A percentile compares a stretch with the other conserved stretches of the same genome.
Conservation (phyloP, 2,113 vertebrate genomes). For the Glaucomys volans region DNA sequence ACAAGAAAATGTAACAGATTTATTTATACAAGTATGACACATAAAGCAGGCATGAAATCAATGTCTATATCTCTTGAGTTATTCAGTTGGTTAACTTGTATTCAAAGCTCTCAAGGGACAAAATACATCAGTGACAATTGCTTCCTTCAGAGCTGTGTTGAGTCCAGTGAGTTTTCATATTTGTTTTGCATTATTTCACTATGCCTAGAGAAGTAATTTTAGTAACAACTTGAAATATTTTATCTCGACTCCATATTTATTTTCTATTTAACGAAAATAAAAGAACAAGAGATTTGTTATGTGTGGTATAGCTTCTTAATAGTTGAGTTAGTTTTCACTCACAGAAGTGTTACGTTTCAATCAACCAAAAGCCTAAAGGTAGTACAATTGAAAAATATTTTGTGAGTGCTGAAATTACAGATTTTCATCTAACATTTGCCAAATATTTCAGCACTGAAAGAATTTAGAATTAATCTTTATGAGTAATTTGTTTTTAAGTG, state of each 20-base stretch:
- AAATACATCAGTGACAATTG: background rate
- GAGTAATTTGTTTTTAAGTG: background rate
- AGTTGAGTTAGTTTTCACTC: background rate
- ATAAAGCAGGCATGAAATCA: background rate
- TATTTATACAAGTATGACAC: background rate
- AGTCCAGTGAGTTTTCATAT: background rate
- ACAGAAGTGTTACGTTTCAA: background rate
- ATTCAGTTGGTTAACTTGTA: background rate
- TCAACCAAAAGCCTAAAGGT: background rate
- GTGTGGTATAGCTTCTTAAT: background rate
- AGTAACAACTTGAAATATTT: background rate
- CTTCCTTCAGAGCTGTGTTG: background rate
- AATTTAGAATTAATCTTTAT: background rate
- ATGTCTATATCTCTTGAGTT: background rate
- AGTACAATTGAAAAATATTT: background rate
- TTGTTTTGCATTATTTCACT: background rate
- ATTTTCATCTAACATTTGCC: background rate
- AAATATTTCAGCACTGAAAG: background rate
- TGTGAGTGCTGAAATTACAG: background rate
- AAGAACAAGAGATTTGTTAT: background rate
- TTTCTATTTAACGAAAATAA: constrained; percentile 3
- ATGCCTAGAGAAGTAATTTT: background rate
- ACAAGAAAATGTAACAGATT: background rate
- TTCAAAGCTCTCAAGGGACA: background rate
- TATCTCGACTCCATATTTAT: constrained; percentile 16